Evolutionary conservation across 2,888 invertebrate genomes (phyloP).

Genomic region (Chrysolina americana): DNA sequence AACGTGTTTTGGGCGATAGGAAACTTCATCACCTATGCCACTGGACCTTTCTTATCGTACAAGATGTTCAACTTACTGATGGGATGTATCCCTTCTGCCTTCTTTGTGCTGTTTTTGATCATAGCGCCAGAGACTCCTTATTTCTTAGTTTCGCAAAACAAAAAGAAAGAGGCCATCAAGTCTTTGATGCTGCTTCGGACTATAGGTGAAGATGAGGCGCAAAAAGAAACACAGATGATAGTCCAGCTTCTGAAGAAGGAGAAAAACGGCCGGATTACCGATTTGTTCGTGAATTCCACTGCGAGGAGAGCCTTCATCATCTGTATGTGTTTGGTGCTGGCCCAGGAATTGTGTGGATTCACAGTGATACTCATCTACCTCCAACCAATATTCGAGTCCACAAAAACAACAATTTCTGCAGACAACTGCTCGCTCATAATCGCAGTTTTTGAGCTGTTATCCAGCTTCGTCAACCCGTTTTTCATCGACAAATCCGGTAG

Average conservation of each 20-base stretch:
- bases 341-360: conserved; percentile 77
- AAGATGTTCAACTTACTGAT: conserved; percentile 72
- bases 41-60: conserved; percentile 82
- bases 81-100: conserved; percentile 66
- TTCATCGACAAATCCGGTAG: conserved; percentile 85
- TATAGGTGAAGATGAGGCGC: conserved; percentile 75
- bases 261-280: conserved; percentile 62
- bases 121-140: conserved; percentile 79
- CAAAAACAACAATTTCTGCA: conserved; percentile 76
- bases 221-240: conserved; percentile 70
- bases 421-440: conserved; percentile 82
- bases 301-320: conserved; percentile 83
- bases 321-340: conserved; percentile 71
- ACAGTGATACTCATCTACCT: conserved; percentile 71
- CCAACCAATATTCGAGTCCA: conserved; percentile 77
- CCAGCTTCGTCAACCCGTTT: conserved; percentile 80
- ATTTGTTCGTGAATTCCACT: conserved; percentile 71
- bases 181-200: conserved; percentile 80
- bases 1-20: conserved; percentile 81
- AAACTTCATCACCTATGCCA: conserved; percentile 77
- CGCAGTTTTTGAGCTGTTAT: conserved; percentile 80
- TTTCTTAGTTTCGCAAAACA: conserved; percentile 75
- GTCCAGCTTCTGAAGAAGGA: conserved; percentile 45
- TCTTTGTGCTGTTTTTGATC: conserved; percentile 79
- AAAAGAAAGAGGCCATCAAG: conserved; percentile 74